Base-by-base conservation (phyloP, 1,140 invertebrate species). In the Drosophila takahashii region DNA sequence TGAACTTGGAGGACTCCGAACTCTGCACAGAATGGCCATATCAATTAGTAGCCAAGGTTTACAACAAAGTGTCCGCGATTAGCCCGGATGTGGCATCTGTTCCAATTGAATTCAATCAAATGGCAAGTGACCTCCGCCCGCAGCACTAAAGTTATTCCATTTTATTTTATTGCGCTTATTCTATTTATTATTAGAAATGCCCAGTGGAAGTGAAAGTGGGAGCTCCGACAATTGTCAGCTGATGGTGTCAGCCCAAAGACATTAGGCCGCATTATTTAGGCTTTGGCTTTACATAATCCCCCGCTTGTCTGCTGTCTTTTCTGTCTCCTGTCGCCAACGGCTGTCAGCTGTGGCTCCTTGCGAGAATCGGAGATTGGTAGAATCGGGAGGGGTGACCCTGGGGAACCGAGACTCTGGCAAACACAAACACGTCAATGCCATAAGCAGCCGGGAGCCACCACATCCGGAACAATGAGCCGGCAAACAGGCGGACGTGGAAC, bases 251-350 rank as follows among this genome's bases (percentile, higher is more conserved):
- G 64, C 50, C 15, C 34, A 53, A 57, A 54, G 59, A 79, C 78
- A 80, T 80, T 80, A 80, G 58, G 58, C 52, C 39, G 77, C 77
- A 76, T 80, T 80, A 80, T 65, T 80, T 81, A 48, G 78, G 77
- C 64, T 81, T 80, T 80, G 79, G 64, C 78, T 81, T 41, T 58
- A 47, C 71, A 80, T 80, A 80, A 80, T 80, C 71, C 66, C 66
- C 72, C 60, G 53, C 27, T 48, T 70, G 65, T 69, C 65, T 27
- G 32, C 18, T 22, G 36, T 37, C 36, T 22, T 10, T 15, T 10
- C 7, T 22, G 37, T 8, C 26, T 15, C 26, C 9, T 15, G 15
- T 18, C 62, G 15, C 34, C 18, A 34, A 41, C 37, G 41, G 48
- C 32, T 45, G 45, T 44, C 78, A 76, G 54, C 78, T 77, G 74